These are phyloP conservation scores for Quiscalus mexicanus DNA, from an alignment of 2,113 vertebrate species.

Conservation along the genomic window DNA sequence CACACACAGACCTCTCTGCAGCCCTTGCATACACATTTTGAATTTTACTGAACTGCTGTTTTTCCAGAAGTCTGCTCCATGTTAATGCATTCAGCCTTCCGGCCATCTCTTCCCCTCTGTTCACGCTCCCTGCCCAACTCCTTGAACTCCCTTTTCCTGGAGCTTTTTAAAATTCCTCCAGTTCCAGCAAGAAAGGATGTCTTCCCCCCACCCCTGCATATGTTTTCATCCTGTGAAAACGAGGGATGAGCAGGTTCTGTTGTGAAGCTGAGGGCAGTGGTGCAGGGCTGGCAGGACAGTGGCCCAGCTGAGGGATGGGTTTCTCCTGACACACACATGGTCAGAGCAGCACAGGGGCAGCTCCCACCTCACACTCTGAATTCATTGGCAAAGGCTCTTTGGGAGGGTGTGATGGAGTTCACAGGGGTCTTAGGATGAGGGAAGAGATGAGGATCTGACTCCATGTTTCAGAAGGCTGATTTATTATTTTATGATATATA, in stretches of 20 bases:
- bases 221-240: not conserved
- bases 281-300: not conserved
- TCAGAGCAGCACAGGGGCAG: not conserved
- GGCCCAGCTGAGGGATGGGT: not conserved
- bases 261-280: not conserved
- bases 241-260: not conserved
- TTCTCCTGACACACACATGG: not conserved
- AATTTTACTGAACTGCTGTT: not conserved
- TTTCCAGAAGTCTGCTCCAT: not conserved
- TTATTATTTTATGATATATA: too few relatives aligned
- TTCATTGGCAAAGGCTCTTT: not conserved
- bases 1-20: not conserved
- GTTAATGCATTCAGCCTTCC: not conserved
- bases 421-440: too few relatives aligned
- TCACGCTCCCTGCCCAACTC: not conserved
- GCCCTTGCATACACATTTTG: not conserved
- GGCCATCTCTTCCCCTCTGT: not conserved
- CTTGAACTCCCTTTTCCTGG: not conserved
- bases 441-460: too few relatives aligned
- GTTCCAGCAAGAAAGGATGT: not conserved
- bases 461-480: too few relatives aligned
- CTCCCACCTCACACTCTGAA: rapidly evolving
- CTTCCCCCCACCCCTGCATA: not conserved
- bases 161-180: conserved; percentile 5
- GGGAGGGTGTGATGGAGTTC: not conserved